Percentiles rank a stretch among this genome's conserved stretches.
Conservation (phyloP, 2,113 vertebrate species). For the Condylura cristata region DNA sequence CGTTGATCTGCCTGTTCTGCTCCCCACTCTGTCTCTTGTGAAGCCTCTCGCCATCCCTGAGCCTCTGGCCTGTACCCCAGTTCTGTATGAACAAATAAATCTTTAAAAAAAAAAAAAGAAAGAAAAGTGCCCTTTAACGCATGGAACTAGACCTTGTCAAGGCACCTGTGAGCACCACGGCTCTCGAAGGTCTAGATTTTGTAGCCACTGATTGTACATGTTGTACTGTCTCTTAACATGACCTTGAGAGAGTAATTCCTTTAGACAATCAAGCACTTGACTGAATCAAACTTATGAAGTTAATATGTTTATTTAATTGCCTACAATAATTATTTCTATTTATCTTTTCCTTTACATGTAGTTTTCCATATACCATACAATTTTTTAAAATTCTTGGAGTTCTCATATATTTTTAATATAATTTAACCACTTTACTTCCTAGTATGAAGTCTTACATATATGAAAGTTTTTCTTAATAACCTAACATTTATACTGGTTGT, state of each 20-base stretch:
- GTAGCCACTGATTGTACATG: not conserved
- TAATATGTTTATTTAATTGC: conserved; percentile 33
- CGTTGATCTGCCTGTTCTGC: too few relatives aligned
- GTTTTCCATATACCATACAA: not conserved
- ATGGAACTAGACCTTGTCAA: not conserved
- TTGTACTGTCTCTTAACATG: not conserved
- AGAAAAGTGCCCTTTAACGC: not conserved
- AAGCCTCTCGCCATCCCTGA: too few relatives aligned
- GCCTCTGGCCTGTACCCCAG: too few relatives aligned
- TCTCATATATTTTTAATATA: conserved; percentile 2
- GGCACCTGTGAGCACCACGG: not conserved
- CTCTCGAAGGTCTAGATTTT: not conserved
- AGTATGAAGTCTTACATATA: conserved; percentile 43
- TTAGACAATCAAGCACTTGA: not conserved
- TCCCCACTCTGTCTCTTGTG: too few relatives aligned
- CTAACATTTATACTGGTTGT: conserved; percentile 13
- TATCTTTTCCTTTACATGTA: conserved; percentile 27
- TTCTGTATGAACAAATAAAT: too few relatives aligned
- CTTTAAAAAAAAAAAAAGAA: too few relatives aligned
- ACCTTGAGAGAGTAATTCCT: not conserved
- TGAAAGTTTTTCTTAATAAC: not conserved
- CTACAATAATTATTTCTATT: conserved; percentile 36
- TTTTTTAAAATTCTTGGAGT: conserved; percentile 36
- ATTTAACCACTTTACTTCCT: conserved; percentile 34
- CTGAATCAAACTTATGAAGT: not conserved